phyloP scores from a whole-genome alignment of 1,140 invertebrate genomes.

The Augochlora pura region DNA sequence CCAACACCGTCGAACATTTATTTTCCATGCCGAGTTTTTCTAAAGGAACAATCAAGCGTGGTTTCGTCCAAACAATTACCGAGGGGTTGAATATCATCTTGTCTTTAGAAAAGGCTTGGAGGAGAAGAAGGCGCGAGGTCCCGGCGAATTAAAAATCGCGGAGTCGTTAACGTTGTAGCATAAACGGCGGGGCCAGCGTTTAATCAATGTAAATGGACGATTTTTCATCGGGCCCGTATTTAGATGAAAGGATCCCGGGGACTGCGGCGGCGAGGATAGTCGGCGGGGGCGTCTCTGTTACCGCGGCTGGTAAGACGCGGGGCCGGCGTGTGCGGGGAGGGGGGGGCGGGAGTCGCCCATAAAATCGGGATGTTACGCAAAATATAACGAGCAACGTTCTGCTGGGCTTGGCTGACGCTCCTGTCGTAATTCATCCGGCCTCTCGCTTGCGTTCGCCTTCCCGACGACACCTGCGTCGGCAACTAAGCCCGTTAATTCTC shows the following conservation, averaged over 20 bases:
- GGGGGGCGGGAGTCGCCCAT: constrained; percentile 68
- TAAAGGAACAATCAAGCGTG: no score
- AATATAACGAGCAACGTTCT: constrained; percentile 75
- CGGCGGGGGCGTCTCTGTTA: constrained; percentile 60
- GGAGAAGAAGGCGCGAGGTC: no score
- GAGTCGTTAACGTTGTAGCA: no score
- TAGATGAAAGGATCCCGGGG: not conserved
- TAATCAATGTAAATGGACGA: not conserved
- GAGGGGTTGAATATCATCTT: no score
- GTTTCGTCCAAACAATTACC: no score
- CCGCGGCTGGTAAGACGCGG: constrained; percentile 43
- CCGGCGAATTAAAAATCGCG: no score
- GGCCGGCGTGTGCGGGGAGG: not conserved
- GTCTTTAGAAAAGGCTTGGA: no score
- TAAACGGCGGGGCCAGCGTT: no score
- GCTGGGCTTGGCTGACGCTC: constrained; percentile 74
- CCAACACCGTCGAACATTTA: no score
- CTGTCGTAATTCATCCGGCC: constrained; percentile 75
- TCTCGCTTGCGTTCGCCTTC: constrained; percentile 71
- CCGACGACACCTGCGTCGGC: constrained; percentile 77
- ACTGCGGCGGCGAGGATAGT: constrained; percentile 57
- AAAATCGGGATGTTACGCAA: constrained; percentile 81
- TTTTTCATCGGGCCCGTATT: not conserved
- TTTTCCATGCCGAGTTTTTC: no score
- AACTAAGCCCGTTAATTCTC: constrained; percentile 81